A percentile compares a stretch with the other conserved stretches of the same genome.
Conservation (phyloP, 2,113 vertebrate genomes). For the Speoplatyrhinus poulsoni region DNA sequence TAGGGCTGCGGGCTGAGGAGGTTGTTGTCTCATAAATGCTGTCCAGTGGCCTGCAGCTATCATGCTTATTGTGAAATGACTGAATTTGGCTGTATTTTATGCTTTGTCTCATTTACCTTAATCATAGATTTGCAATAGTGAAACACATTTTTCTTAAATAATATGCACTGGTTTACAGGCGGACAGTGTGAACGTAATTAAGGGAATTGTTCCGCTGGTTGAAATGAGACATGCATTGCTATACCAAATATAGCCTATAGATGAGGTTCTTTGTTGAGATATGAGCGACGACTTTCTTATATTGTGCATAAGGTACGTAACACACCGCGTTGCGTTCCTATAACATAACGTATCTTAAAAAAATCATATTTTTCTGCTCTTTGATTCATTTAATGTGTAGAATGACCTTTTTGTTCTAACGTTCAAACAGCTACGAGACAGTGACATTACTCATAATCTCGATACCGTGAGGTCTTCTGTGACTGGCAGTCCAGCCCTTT, state of each 20-base stretch:
- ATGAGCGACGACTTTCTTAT: no score
- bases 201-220: slow-evolving; percentile 23
- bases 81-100: not conserved
- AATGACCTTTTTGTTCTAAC: slow-evolving; percentile 2
- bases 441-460: not conserved
- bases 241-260: not conserved
- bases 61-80: not conserved
- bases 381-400: slow-evolving; percentile 40
- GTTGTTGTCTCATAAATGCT: slow-evolving; percentile 7
- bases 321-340: no score
- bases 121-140: no score
- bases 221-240: slow-evolving; percentile 12
- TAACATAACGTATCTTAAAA: no score
- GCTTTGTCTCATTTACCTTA: slow-evolving; percentile 17
- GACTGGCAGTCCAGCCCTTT: not conserved
- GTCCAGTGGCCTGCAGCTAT: slow-evolving; percentile 21
- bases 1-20: slow-evolving; percentile 1
- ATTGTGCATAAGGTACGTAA: no score
- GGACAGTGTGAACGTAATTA: slow-evolving; percentile 8
- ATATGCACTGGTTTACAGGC: slow-evolving; percentile 15
- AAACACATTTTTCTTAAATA: not conserved
- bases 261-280: slow-evolving; percentile 7
- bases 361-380: slow-evolving; percentile 20
- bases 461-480: not conserved
- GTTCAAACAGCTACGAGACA: slow-evolving; percentile 39